phyloP scores from a whole-genome alignment of 2,797 vertebrate species.

The Enteromius treurensis region DNA sequence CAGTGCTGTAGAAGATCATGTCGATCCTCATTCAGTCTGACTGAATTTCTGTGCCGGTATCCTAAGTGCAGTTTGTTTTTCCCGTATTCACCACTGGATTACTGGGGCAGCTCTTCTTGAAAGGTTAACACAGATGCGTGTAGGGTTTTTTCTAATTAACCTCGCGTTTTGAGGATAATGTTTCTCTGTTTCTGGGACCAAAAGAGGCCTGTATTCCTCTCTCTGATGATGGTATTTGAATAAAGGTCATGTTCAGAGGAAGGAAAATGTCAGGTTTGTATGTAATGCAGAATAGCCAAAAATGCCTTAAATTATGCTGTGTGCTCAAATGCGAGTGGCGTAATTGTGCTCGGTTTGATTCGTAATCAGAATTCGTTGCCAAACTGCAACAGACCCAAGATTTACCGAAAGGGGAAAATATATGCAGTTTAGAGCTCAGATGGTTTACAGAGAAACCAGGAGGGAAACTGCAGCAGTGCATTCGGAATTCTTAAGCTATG shows the following conservation, averaged over 20 bases:
- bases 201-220: slow-evolving; percentile 43
- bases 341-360: slow-evolving; percentile 31
- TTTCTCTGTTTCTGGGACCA: slow-evolving; percentile 30
- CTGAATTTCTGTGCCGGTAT: slow-evolving; percentile 16
- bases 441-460: slow-evolving; percentile 29
- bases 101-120: slow-evolving; percentile 36
- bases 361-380: slow-evolving; percentile 26
- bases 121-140: slow-evolving; percentile 29
- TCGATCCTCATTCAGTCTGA: slow-evolving; percentile 9
- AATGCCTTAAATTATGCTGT: slow-evolving; percentile 9
- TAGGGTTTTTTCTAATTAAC: slow-evolving; percentile 38
- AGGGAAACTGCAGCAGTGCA: slow-evolving; percentile 26
- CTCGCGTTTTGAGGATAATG: slow-evolving; percentile 30
- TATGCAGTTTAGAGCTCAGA: slow-evolving; percentile 22
- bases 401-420: slow-evolving; percentile 1
- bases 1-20: slow-evolving; percentile 24
- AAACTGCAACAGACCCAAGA: slow-evolving; percentile 29
- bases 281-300: slow-evolving; percentile 27
- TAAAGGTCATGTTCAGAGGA: slow-evolving; percentile 60
- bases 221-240: slow-evolving; percentile 59
- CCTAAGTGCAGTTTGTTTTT: slow-evolving; percentile 35
- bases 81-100: slow-evolving; percentile 26
- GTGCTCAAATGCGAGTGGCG: background rate
- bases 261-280: slow-evolving; percentile 57
- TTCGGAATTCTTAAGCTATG: slow-evolving; percentile 34